Base-by-base conservation (phyloP, 2,888 invertebrate species). In the Phymatocera aterrima region DNA sequence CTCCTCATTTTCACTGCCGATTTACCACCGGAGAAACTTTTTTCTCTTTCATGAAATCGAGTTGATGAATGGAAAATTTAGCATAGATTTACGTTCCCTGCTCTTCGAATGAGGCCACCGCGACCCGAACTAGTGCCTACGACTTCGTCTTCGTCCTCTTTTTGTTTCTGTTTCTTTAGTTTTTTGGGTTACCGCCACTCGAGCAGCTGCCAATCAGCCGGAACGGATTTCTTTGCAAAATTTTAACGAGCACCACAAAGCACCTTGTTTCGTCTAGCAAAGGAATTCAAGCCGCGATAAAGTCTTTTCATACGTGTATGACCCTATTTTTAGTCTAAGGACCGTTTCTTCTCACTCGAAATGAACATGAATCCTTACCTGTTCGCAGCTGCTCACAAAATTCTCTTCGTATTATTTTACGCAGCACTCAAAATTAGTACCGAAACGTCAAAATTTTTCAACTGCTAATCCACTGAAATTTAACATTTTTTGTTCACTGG, bases 161-260 rank as follows among this genome's bases (percentile, higher is more conserved):
- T 24, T 68, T 24, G 43, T 46, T 5, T 2, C 21, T 6, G 21
- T 18, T 3, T 48, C 18, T 72, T 8, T 48, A 10, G 3, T 6
- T 18, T 8, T n/a, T 21, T 6, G 10, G 51, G 24, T 10, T 51
- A 12, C 10, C 72, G 28, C 51, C 51, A 72, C 72, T 72, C 51
- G 72, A 31, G 72, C 72, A 51, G 48, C 51, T 51, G 37, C 72
- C 51, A 72, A 72, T 72, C 72, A 72, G 51, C 72, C n/a, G n/a
- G n/a, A 34, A 4, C 51, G 18, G n/a, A 37, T 40, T 51, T 72
- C 72, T 72, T 37, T 72, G 31, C 70, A 72, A 72, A 18, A 72
- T 72, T 72, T 51, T 72, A 72, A 72, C 72, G 51, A 72, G 72
- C 72, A 12, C 34, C 18, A 6, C 24, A 24, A 46, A 68, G 68